Evolutionary conservation across 2,888 invertebrate species (phyloP).

Genomic region (Plemyria rubiginata): DNA sequence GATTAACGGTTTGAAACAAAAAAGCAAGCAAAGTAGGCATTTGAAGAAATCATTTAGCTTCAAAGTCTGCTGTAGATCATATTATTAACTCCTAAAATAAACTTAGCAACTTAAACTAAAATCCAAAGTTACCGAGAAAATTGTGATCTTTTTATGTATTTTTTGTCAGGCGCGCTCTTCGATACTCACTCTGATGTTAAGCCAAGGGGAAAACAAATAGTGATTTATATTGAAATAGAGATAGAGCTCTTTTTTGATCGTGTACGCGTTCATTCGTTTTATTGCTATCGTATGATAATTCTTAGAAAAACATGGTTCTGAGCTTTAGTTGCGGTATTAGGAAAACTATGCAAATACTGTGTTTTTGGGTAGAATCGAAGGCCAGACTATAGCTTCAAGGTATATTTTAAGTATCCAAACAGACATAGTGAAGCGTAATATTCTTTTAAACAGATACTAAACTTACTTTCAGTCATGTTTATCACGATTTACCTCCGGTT

Average conservation of each 20-base stretch:
- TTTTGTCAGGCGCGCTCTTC: neutral
- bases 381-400: neutral
- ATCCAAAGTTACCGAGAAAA: neutral
- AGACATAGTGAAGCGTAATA: too few relatives aligned
- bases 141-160: neutral
- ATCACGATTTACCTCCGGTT: too few relatives aligned
- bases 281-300: conserved; percentile 61
- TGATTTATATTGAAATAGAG: conserved; percentile 60
- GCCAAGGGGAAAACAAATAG: conserved; percentile 57
- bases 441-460: too few relatives aligned
- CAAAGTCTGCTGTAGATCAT: neutral
- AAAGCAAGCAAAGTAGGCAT: too few relatives aligned
- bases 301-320: conserved; percentile 33
- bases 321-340: conserved; percentile 13
- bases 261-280: conserved; percentile 55
- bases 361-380: conserved; percentile 10
- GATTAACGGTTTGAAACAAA: too few relatives aligned
- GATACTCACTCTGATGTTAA: conserved; percentile 43
- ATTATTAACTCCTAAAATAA: neutral
- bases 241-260: conserved; percentile 56
- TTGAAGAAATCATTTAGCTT: too few relatives aligned
- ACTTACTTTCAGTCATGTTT: too few relatives aligned
- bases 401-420: too few relatives aligned
- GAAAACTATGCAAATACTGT: conserved; percentile 22
- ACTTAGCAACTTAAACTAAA: neutral